Percentiles rank a stretch among this genome's conserved stretches.
These are phyloP conservation scores for Myrmecobius fasciatus DNA, from an alignment of 2,113 vertebrate genomes.

Conservation along the genomic window DNA sequence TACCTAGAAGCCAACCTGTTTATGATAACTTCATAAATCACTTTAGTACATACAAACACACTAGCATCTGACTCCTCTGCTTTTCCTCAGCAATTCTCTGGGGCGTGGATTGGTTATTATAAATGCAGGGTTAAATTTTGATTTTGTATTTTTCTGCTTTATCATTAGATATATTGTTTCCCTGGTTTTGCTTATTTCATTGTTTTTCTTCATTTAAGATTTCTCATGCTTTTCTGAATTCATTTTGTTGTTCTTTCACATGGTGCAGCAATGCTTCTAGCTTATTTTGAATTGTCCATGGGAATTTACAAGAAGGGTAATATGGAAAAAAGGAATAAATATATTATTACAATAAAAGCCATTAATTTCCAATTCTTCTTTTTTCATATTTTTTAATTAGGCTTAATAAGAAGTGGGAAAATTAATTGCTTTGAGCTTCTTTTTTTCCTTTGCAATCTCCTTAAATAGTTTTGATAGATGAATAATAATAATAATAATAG, in stretches of 20 bases:
- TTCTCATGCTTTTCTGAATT: background rate
- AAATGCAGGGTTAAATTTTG: background rate
- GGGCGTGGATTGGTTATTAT: background rate
- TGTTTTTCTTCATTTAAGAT: background rate
- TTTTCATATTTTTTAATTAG: background rate
- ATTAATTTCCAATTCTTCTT: background rate
- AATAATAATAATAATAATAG: background rate
- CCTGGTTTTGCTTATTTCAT: background rate
- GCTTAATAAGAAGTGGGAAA: background rate
- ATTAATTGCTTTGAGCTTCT: constrained; percentile 1
- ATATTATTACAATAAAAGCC: background rate
- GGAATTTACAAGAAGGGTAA: background rate
- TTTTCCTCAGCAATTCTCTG: background rate
- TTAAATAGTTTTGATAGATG: background rate
- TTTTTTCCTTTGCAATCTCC: background rate
- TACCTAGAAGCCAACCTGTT: background rate
- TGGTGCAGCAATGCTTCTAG: constrained; percentile 5
- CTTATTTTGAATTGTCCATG: constrained; percentile 4
- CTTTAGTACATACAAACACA: constrained; percentile 29
- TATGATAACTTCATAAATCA: constrained; percentile 42
- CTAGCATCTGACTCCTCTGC: background rate
- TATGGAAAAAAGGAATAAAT: constrained; percentile 33
- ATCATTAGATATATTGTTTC: background rate
- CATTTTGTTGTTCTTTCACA: background rate
- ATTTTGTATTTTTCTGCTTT: background rate